Base-by-base conservation (phyloP, 2,797 vertebrate species). In the Triplophysa yarkandensis region DNA sequence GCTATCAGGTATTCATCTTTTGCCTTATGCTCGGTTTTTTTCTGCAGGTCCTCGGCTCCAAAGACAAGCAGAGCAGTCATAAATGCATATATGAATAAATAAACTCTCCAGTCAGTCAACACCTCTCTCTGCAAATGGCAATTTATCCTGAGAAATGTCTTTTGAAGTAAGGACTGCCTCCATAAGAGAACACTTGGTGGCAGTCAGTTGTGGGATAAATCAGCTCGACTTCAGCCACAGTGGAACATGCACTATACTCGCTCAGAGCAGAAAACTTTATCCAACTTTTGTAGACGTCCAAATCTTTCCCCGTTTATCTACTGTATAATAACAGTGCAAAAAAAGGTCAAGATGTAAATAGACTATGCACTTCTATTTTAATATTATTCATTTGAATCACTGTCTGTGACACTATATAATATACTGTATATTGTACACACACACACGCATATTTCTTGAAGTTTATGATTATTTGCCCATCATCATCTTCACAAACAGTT, bases 1-100 rank as follows among this genome's bases (percentile, higher is more conserved):
- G 76, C 87, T 73, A 88, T 91, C 84, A 86, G 78, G 86, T 88
- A 90, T 89, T 90, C 86, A 86, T 87, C 85, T 85, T 88, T 76
- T 6, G 21, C 82, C 82, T 81, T 75, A 75, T 83, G 79, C 83
- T 79, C 81, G n/a, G n/a, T n/a, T 11, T 39, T 34, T 84, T 76
- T 80, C 84, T 27, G 48, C 76, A 80, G 72, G 81, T 83, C 84
- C 83, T 80, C 79, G 80, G 83, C 83, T 86, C 77, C 60, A 77
- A 85, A 82, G 84, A 87, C 71, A 76, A 80, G 81, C 70, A 73
- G 81, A 77, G 72, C 70, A 76, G 83, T 87, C 86, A 84, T 83
- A 87, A 89, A 89, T 78, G 81, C 78, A 86, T 74, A 82, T 87
- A 88, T 82, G 86, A 89, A 87, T 80, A 82, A 76, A 86, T 74